Percentiles rank a stretch among this genome's conserved stretches.
phyloP scores from a whole-genome alignment of 2,797 vertebrate genomes.

The Liparis tanakae region DNA sequence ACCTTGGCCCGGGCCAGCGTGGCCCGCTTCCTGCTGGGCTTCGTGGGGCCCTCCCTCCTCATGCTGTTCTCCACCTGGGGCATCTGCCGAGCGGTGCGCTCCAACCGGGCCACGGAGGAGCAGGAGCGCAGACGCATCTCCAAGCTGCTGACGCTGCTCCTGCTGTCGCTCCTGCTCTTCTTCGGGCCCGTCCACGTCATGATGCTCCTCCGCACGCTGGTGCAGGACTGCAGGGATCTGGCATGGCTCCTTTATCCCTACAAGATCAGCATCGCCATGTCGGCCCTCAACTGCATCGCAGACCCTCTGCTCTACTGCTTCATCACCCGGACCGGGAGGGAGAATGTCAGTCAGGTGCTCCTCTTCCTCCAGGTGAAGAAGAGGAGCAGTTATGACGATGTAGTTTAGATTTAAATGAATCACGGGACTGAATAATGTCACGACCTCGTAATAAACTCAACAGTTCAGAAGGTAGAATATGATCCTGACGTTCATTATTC shows the following conservation, averaged over 20 bases:
- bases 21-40: constrained; percentile 82
- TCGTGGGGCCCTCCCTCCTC: constrained; percentile 80
- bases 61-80: constrained; percentile 84
- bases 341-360: constrained; percentile 53
- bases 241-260: constrained; percentile 72
- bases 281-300: constrained; percentile 87
- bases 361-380: constrained; percentile 54
- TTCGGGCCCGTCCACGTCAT: constrained; percentile 88
- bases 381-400: constrained; percentile 6
- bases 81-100: constrained; percentile 82
- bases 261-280: constrained; percentile 84
- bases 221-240: constrained; percentile 49
- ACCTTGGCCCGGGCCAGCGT: constrained; percentile 72
- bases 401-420: constrained; percentile 17
- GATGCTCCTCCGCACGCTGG: constrained; percentile 81
- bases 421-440: background rate
- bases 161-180: constrained; percentile 85
- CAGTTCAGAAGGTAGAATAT: background rate
- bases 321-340: constrained; percentile 83
- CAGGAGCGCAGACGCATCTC: constrained; percentile 84
- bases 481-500: background rate
- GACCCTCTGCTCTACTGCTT: constrained; percentile 93
- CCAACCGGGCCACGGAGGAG: constrained; percentile 85
- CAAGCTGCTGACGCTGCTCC: constrained; percentile 82
- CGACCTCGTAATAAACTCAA: background rate